Base-by-base conservation (phyloP, 2,113 vertebrate species). In the Sinocyclocheilus anophthalmus region DNA sequence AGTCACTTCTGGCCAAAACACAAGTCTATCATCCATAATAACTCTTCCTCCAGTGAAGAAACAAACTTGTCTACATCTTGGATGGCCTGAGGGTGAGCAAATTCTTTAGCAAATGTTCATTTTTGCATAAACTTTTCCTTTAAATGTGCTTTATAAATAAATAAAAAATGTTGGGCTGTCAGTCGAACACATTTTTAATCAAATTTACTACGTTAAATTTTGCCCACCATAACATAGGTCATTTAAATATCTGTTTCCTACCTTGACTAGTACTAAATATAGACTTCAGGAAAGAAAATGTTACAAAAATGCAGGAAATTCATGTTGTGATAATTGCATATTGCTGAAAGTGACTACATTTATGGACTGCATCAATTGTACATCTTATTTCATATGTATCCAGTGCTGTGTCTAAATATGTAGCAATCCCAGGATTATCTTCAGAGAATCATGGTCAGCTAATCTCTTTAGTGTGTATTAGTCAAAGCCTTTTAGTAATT, bases 361-460 rank as follows among this genome's bases (percentile, higher is more conserved):
- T 69, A 69, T 69, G 14, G 26, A 30, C 65, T 18, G 26, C 26
- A 33, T 14, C 65, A 63, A 53, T 20, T 20, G 63, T 30, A 65
- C 4, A 26, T 65, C 59, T 24, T 26, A 9, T 69, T 33, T 1
- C 4, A 4, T 53, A 33, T 33, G 65, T 33, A 69, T 69, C 7
- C 65, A 69, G 26, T 69, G 24, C 37, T 22, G 24, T 55, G 76
- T 78, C 18, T 79, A 79, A 79, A 59, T 79, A 59, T 59, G 18
- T 59, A 59, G 11, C 20, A 80, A 80, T 63, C 55, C 57, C 57
- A 45, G 16, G 22, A 80, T 63, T 80, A 57, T 80, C 12, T 80
- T 63, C 48, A 50, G 48, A 50, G 48, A 50, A 50, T 50, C 48
- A 50, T 63, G 57, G 57, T 26, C 57, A 45, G 33, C 30, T 79